These are phyloP conservation scores for Lochmaea capreae DNA, from an alignment of 2,888 invertebrate species.

Conservation along the genomic window DNA sequence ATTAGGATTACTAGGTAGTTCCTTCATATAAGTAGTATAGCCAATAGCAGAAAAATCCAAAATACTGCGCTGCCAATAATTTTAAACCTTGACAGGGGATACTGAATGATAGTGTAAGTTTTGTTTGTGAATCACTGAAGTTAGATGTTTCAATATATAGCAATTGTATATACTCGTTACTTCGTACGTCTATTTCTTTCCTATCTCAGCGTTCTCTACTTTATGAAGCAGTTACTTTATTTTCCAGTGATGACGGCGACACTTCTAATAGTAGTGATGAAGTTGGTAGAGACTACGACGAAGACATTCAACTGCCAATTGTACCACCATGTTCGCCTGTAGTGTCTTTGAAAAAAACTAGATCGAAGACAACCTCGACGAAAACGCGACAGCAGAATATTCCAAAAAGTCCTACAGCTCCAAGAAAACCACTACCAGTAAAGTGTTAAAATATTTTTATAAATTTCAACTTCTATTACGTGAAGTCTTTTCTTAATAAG, in stretches of 20 bases:
- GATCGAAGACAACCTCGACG: conserved; percentile 55
- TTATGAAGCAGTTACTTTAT: background rate
- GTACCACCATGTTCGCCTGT: conserved; percentile 82
- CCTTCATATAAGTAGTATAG: too few species aligned
- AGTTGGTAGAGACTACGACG: conserved; percentile 53
- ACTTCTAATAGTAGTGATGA: conserved; percentile 79
- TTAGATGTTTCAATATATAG: too few species aligned
- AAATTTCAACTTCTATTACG: background rate
- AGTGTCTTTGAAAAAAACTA: conserved; percentile 56
- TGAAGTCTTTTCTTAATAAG: background rate
- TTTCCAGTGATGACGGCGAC: conserved; percentile 81
- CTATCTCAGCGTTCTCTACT: too few species aligned
- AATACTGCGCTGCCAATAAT: too few species aligned
- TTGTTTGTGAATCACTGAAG: too few species aligned
- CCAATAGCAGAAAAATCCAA: too few species aligned
- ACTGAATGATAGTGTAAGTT: too few species aligned
- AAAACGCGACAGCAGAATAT: conserved; percentile 28
- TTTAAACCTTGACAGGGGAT: too few species aligned
- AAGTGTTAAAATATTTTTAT: conserved; percentile 39
- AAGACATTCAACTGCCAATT: conserved; percentile 59
- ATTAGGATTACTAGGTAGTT: too few species aligned
- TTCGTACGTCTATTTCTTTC: too few species aligned
- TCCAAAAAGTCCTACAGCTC: conserved; percentile 61
- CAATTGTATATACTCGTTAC: too few species aligned
- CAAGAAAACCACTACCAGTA: conserved; percentile 72